These are phyloP conservation scores for Penaeus vannamei DNA, from an alignment of 1,140 invertebrate genomes.

Conservation along the genomic window DNA sequence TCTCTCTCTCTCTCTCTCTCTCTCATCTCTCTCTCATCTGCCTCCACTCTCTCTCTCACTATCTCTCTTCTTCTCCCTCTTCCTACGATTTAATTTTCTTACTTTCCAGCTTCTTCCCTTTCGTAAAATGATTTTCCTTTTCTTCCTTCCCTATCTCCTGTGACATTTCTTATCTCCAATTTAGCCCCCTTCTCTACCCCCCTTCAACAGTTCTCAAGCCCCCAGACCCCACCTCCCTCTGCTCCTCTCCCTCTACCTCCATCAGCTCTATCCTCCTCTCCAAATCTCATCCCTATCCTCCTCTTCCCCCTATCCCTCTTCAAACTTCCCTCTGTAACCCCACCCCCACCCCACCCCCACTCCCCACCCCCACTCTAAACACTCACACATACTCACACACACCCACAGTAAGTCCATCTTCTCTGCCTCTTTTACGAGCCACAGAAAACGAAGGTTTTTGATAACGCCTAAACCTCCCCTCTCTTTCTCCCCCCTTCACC, in stretches of 20 bases:
- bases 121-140: too few species aligned
- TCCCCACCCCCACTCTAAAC: neutral
- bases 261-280: neutral
- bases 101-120: constrained; percentile 4
- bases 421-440: neutral
- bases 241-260: neutral
- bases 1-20: constrained; percentile 22
- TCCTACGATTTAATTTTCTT: neutral
- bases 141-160: neutral
- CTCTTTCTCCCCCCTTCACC: neutral
- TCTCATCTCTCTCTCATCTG: neutral
- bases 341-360: too few species aligned
- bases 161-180: neutral
- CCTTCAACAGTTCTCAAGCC: neutral
- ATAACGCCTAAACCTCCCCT: neutral
- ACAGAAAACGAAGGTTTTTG: too few species aligned
- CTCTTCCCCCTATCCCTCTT: neutral
- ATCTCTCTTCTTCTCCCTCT: neutral
- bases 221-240: neutral
- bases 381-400: neutral
- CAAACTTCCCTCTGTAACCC: neutral
- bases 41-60: constrained; percentile 19
- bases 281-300: too few species aligned
- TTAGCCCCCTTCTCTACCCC: neutral
- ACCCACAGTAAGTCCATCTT: neutral